Conservation (phyloP, 2,888 invertebrate genomes). For the Drosophila tripunctata region DNA sequence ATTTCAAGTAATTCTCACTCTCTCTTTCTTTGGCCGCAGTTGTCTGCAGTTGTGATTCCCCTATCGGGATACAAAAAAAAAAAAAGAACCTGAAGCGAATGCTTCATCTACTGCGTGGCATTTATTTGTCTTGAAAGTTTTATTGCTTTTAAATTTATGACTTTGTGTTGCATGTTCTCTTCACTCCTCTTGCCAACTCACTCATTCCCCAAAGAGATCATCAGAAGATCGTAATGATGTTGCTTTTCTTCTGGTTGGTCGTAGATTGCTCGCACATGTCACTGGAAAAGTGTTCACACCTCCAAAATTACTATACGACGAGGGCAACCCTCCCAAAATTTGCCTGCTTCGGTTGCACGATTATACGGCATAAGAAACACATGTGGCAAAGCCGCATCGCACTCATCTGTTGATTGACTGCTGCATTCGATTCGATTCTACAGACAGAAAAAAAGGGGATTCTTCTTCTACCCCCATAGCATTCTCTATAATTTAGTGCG, state of each 20-base stretch:
- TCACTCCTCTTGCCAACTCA: background rate
- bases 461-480: background rate
- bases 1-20: slow-evolving; percentile 22
- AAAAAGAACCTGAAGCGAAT: slow-evolving; percentile 20
- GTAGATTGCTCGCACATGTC: slow-evolving; percentile 67
- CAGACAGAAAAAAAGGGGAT: background rate
- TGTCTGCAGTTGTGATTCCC: slow-evolving; percentile 19
- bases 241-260: background rate
- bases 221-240: slow-evolving; percentile 23
- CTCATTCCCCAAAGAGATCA: background rate
- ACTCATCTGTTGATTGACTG: slow-evolving; percentile 44
- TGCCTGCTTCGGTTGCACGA: no score
- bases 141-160: slow-evolving; percentile 82
- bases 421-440: background rate
- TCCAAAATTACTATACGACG: slow-evolving; percentile 51
- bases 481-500: slow-evolving; percentile 18
- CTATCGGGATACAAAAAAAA: slow-evolving; percentile 1
- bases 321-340: slow-evolving; percentile 25
- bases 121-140: slow-evolving; percentile 83
- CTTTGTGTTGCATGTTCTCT: slow-evolving; percentile 54
- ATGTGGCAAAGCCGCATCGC: slow-evolving; percentile 38
- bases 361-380: slow-evolving; percentile 17
- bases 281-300: slow-evolving; percentile 67
- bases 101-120: slow-evolving; percentile 67
- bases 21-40: no score